Evolutionary conservation across 1,140 invertebrate species (phyloP).

Genomic region (Catajapyx aquilonaris): DNA sequence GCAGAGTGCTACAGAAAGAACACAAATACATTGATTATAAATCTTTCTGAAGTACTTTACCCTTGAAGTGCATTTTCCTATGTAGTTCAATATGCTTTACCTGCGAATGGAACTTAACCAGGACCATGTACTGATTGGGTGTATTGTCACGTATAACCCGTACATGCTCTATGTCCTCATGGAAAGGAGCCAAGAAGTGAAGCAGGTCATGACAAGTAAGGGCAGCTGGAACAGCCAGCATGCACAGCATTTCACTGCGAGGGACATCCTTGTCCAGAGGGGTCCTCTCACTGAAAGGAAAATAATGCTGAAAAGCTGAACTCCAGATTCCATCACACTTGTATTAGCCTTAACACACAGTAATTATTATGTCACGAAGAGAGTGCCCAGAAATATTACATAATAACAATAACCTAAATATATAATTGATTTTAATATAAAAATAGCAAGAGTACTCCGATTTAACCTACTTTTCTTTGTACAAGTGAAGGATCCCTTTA

Average conservation of each 20-base stretch:
- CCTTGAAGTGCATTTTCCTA: no score
- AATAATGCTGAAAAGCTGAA: no score
- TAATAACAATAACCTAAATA: no score
- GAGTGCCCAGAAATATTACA: no score
- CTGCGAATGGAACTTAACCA: conserved; percentile 58
- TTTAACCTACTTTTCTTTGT: conserved; percentile 82
- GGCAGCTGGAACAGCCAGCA: conserved; percentile 77
- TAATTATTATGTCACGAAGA: no score
- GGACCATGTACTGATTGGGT: conserved; percentile 93
- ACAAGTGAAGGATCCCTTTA: conserved; percentile 87
- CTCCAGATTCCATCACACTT: conserved; percentile 21
- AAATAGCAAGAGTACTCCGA: conserved; percentile 8
- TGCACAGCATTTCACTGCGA: conserved; percentile 68
- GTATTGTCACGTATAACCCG: conserved; percentile 56
- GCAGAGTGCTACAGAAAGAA: conserved; percentile 41
- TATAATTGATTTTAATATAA: conserved; percentile 7
- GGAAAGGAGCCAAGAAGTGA: conserved; percentile 84
- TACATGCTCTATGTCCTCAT: conserved; percentile 71
- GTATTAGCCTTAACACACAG: no score
- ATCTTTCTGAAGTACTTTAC: no score
- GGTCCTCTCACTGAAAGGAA: conserved; percentile 13
- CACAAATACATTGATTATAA: no score
- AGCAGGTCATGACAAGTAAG: conserved; percentile 85
- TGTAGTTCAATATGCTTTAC: no score
- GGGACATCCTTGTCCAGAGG: conserved; percentile 21